Evolutionary conservation across 92 coral and sea anemone species (phyloP), one percentile per base, ranked within the genome.

Genomic region (Porites cylindrica): DNA sequence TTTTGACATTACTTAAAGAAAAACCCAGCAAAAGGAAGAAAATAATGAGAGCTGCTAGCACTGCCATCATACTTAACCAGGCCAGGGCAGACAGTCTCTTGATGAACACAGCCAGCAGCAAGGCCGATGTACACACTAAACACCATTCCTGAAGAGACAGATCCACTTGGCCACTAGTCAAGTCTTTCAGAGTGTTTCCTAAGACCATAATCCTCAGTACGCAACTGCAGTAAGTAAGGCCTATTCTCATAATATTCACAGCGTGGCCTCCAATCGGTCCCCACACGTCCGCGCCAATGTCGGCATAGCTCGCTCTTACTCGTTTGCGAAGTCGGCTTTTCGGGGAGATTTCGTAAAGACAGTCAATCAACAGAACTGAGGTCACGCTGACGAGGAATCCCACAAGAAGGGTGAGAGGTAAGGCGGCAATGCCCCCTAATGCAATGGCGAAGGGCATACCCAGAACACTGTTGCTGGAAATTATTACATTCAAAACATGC

Each of bases 51-150:
- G 92, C 88, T 29, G 98, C 90, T 10, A 93, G 11, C 4, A 91
- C 94, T 16, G 94, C 94, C 8, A 93, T 61, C 90, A 95, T 91
- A 75, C 98, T 95, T 59, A 95, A 78, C 98, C 98, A 95, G 47
- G 98, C 98, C 20, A 95, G 90, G 21, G 91, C 72, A 1, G 94
- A 82, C 66, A 95, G 90, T 20, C 68, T 72, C 74, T 81, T 82
- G 68, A 95, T 88, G 14, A 89, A 85, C 18, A 93, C 96, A 70
- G 86, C 67, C 10, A 96, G 94, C 5, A 95, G 64, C 23, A 95
- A 23, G 16, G 92, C 75, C 17, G 73, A 51, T 3, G 96, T 79
- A 76, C 94, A 85, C 10, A 95, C 64, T 21, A 95, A 68, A 47
- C 94, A 91, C 96, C 96, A 95, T 13, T 79, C 91, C 3, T 85